Evolutionary conservation across 2,113 vertebrate species (phyloP), one percentile per base, ranked within the genome.

Genomic region (Tragelaphus imberbis): DNA sequence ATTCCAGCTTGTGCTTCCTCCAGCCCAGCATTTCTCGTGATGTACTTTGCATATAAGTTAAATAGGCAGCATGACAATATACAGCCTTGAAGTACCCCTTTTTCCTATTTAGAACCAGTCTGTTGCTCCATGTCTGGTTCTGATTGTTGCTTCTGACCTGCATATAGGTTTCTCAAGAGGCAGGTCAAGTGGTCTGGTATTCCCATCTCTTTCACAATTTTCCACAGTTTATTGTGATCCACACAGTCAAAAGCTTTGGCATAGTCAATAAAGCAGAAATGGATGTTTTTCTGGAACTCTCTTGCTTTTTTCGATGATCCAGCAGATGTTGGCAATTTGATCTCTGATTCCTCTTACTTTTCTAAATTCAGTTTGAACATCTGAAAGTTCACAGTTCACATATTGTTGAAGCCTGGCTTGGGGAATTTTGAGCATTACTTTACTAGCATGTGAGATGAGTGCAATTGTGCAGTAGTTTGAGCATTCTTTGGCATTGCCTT

Each of bases 21-120:
- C 15, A 33, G 14, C 2, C 30, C 7, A 33, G 63, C 0, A 0
- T 65, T 65, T 33, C 30, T 65, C 63, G 17, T 65, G 30, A 65
- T 65, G 30, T 17, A 65, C 63, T 17, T 30, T 65, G 30, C 15
- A 8, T 65, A 65, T 0, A 65, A 65, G 15, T 65, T 65, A 65
- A 65, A 65, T n/a, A n/a, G n/a, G 30, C 7, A n/a, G 63, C 0
- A 0, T 17, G 63, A 65, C 63, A 65, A 65, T 8, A 65, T 33
- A 65, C 30, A 65, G 1, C 30, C 63, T n/a, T 65, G 7, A 65
- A 0, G 1, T 65, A 17, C 7, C 9, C 63, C 30, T 65, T 65
- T 65, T 65, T n/a, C 30, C 63, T n/a, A n/a, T n/a, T 65, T 17
- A 0, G 15, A 65, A 65, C 15, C 63, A 65, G 63, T 65, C 30